A percentile compares a stretch with the other conserved stretches of the same genome.
phyloP scores from a whole-genome alignment of 2,113 vertebrate genomes.

The Isichthys henryi region DNA sequence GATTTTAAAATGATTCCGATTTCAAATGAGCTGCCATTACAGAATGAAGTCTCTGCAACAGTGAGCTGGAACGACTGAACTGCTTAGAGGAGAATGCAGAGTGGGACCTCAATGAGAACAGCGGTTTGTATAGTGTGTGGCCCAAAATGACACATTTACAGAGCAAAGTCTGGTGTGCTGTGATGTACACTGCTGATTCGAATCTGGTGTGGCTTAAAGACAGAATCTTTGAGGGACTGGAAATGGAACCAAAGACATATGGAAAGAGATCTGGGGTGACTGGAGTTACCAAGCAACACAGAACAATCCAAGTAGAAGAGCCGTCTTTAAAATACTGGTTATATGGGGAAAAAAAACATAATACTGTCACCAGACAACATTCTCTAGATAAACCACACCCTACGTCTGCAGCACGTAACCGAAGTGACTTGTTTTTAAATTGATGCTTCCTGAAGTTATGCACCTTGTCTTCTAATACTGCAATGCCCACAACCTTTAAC shows the following conservation, averaged over 20 bases:
- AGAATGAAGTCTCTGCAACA: background rate
- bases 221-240: background rate
- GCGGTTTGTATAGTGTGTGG: background rate
- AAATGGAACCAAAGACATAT: background rate
- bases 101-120: background rate
- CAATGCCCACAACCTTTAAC: background rate
- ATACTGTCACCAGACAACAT: background rate
- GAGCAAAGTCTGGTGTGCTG: background rate
- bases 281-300: background rate
- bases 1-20: background rate
- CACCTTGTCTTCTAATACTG: background rate
- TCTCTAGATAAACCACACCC: background rate
- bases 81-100: background rate
- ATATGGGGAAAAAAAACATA: background rate
- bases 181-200: background rate
- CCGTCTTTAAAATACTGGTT: background rate
- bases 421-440: background rate
- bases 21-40: background rate
- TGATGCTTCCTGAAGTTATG: background rate
- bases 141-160: background rate
- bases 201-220: background rate
- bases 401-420: background rate
- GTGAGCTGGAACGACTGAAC: background rate
- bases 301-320: background rate
- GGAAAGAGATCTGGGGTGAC: background rate